These are phyloP conservation scores for Seira musarum DNA, from an alignment of 2,888 invertebrate genomes.

Conservation along the genomic window DNA sequence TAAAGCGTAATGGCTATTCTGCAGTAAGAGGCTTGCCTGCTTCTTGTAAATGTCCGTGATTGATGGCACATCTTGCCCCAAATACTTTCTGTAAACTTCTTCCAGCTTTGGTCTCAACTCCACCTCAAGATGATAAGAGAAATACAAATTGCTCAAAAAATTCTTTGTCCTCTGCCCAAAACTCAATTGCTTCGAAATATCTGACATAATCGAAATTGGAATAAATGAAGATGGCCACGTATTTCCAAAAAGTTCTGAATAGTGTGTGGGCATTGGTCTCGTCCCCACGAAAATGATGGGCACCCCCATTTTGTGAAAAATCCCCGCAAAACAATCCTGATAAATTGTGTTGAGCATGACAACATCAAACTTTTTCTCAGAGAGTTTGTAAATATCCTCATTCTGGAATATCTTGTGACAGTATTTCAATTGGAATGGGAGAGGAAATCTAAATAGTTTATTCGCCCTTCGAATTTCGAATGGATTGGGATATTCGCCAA, in stretches of 20 bases:
- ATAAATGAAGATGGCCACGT: slow-evolving; percentile 70
- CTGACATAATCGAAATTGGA: slow-evolving; percentile 70
- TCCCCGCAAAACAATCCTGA: too few relatives aligned
- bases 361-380: slow-evolving; percentile 68
- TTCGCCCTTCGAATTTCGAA: slow-evolving; percentile 41
- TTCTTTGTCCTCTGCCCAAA: slow-evolving; percentile 70
- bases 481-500: slow-evolving; percentile 40
- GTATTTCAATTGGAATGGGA: slow-evolving; percentile 6
- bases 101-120: slow-evolving; percentile 70
- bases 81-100: slow-evolving; percentile 33
- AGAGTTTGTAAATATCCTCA: slow-evolving; percentile 38
- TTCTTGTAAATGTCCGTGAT: slow-evolving; percentile 45
- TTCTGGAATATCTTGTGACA: slow-evolving; percentile 54
- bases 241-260: slow-evolving; percentile 55
- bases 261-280: slow-evolving; percentile 17
- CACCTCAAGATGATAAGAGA: slow-evolving; percentile 71
- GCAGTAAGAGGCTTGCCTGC: slow-evolving; percentile 66
- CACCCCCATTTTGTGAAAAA: slow-evolving; percentile 70
- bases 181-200: slow-evolving; percentile 66
- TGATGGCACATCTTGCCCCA: slow-evolving; percentile 41
- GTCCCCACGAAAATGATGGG: slow-evolving; percentile 71
- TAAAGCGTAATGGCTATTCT: slow-evolving; percentile 70
- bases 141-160: slow-evolving; percentile 70
- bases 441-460: slow-evolving; percentile 14
- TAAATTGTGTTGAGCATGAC: slow-evolving; percentile 69